Evolutionary conservation across 2,113 vertebrate genomes (phyloP).

Genomic region (Phylloscopus whistleri): DNA sequence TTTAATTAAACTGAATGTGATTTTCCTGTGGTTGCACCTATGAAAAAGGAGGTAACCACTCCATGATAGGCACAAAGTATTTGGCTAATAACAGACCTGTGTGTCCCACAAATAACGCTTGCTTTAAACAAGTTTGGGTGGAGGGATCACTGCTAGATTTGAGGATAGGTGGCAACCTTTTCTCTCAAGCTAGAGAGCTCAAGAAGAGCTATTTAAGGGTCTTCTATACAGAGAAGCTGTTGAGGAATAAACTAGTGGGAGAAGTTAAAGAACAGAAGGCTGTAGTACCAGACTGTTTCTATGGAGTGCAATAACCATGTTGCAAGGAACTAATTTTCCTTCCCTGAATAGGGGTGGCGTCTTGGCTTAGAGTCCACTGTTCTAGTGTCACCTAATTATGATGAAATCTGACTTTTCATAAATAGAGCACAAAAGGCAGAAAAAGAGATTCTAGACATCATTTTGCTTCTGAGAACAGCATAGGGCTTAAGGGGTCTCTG

Average conservation of each 20-base stretch:
- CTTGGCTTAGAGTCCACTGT: neutral
- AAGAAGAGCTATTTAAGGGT: neutral
- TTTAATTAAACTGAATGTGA: neutral
- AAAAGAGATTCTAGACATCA: neutral
- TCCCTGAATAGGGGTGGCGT: neutral
- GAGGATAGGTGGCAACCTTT: neutral
- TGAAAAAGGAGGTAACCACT: neutral
- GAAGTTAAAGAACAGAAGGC: neutral
- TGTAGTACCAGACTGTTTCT: neutral
- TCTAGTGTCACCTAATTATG: neutral
- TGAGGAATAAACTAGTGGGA: neutral
- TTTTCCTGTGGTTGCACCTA: neutral
- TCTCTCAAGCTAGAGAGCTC: neutral
- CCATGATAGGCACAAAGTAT: neutral
- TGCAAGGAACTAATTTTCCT: neutral
- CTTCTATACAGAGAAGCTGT: neutral
- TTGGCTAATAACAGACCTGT: neutral
- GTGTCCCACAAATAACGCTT: neutral
- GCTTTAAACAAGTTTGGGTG: neutral
- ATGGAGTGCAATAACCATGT: neutral
- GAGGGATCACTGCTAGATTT: neutral
- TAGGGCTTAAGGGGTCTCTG: neutral
- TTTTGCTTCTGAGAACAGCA: neutral
- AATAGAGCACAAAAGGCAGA: neutral
- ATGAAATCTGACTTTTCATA: neutral